Evolutionary conservation across 1,140 invertebrate genomes (phyloP).

Genomic region (Campoletis sonorensis): DNA sequence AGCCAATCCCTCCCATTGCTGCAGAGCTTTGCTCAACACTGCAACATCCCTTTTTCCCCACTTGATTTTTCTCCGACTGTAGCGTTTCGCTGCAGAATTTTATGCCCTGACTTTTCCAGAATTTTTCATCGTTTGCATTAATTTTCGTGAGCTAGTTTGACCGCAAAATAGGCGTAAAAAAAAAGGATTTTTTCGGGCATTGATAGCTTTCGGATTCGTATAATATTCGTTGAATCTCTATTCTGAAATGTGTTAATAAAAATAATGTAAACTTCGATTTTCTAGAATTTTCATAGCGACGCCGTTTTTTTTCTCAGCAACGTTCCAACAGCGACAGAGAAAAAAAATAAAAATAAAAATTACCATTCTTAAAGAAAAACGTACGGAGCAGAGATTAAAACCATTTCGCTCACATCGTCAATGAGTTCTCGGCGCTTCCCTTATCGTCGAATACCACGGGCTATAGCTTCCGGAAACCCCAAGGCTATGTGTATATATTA

Average conservation of each 20-base stretch:
- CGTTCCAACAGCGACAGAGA: too few relatives aligned
- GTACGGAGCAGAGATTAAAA: slow-evolving; percentile 15
- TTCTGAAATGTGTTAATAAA: background rate
- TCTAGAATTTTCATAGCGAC: too few relatives aligned
- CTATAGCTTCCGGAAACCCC: slow-evolving; percentile 29
- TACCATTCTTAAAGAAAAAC: background rate
- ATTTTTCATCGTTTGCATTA: slow-evolving; percentile 20
- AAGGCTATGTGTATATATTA: slow-evolving; percentile 45
- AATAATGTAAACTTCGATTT: background rate
- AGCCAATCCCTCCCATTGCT: slow-evolving; percentile 19
- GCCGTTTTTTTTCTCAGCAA: too few relatives aligned
- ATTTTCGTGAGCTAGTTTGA: background rate
- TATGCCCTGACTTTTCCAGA: background rate
- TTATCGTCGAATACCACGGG: slow-evolving; percentile 26
- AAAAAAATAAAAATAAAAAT: background rate
- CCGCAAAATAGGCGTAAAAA: background rate
- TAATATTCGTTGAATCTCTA: background rate
- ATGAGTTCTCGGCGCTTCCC: background rate
- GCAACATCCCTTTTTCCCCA: background rate
- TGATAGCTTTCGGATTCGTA: too few relatives aligned
- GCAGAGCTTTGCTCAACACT: slow-evolving; percentile 8
- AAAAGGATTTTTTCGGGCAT: too few relatives aligned
- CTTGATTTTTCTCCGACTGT: background rate
- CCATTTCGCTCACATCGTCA: slow-evolving; percentile 9
- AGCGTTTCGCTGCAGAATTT: slow-evolving; percentile 1